phyloP scores from a whole-genome alignment of 1,140 invertebrate genomes.

The Saccostrea cuccullata region DNA sequence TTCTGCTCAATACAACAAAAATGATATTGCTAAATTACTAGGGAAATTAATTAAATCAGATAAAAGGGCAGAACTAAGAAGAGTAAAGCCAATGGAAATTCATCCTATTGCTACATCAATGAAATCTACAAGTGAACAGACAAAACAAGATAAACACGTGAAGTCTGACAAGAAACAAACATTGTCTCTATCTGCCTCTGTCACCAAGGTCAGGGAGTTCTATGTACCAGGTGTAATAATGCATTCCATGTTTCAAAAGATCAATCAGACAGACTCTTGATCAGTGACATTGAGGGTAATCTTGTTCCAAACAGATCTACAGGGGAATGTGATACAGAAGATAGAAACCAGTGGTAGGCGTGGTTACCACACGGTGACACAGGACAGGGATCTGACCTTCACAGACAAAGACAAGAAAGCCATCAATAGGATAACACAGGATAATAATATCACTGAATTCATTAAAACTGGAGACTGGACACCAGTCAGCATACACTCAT shows the following conservation, averaged over 20 bases:
- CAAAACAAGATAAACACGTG: neutral
- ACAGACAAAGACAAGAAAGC: neutral
- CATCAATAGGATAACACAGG: constrained; percentile 4
- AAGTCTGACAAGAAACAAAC: constrained; percentile 14
- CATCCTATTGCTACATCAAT: neutral
- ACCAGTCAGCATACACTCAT: neutral
- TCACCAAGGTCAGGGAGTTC: constrained; percentile 17
- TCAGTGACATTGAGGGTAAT: neutral
- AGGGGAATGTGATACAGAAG: neutral
- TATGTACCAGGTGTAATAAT: neutral
- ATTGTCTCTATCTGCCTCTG: neutral
- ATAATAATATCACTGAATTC: constrained; percentile 6
- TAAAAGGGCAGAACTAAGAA: neutral
- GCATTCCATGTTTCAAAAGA: neutral
- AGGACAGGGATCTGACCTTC: neutral
- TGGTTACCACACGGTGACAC: constrained; percentile 2
- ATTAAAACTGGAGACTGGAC: neutral
- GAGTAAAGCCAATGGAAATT: neutral
- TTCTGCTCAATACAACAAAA: neutral
- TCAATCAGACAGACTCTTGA: neutral
- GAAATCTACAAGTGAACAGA: constrained; percentile 1
- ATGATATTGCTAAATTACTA: neutral
- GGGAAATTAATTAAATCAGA: neutral
- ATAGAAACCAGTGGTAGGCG: neutral
- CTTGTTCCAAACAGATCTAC: constrained; percentile 20